Evolutionary conservation across 1,140 invertebrate species (phyloP).

Genomic region (Drosophila neocordata): DNA sequence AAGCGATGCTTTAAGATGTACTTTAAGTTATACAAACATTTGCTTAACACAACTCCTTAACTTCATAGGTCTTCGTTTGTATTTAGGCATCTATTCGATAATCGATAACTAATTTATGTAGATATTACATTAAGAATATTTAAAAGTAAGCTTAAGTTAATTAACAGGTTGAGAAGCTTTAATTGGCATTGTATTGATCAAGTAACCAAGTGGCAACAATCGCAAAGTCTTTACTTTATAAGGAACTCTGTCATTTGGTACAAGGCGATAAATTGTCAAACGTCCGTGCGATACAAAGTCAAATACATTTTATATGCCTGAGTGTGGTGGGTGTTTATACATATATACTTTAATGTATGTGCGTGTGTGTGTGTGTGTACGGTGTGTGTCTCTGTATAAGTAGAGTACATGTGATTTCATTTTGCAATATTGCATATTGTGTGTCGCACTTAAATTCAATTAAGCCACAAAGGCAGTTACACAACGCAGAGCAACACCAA

Average conservation of each 20-base stretch:
- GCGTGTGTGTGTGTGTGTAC: slow-evolving; percentile 1
- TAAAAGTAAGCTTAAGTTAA: too few relatives aligned
- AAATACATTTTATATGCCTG: slow-evolving; percentile 56
- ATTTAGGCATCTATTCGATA: too few relatives aligned
- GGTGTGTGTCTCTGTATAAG: slow-evolving; percentile 2
- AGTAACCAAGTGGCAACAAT: background rate
- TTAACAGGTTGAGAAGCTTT: background rate
- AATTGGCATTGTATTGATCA: background rate
- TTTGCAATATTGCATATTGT: slow-evolving; percentile 80
- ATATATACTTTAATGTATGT: too few relatives aligned
- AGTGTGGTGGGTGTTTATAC: background rate
- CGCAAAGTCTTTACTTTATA: background rate
- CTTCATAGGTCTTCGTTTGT: too few relatives aligned
- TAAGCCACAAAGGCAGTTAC: slow-evolving; percentile 75
- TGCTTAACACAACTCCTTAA: too few relatives aligned
- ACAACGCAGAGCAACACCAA: slow-evolving; percentile 47
- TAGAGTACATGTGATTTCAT: slow-evolving; percentile 44
- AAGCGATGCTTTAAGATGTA: too few relatives aligned
- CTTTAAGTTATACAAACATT: too few relatives aligned
- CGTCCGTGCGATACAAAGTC: slow-evolving; percentile 56
- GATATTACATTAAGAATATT: too few relatives aligned
- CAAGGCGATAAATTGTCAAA: slow-evolving; percentile 41
- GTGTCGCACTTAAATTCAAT: slow-evolving; percentile 78
- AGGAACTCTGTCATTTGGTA: slow-evolving; percentile 16
- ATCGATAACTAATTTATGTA: too few relatives aligned